Base-by-base conservation (phyloP, 2,888 invertebrate genomes). In the Cantharis nigra region DNA sequence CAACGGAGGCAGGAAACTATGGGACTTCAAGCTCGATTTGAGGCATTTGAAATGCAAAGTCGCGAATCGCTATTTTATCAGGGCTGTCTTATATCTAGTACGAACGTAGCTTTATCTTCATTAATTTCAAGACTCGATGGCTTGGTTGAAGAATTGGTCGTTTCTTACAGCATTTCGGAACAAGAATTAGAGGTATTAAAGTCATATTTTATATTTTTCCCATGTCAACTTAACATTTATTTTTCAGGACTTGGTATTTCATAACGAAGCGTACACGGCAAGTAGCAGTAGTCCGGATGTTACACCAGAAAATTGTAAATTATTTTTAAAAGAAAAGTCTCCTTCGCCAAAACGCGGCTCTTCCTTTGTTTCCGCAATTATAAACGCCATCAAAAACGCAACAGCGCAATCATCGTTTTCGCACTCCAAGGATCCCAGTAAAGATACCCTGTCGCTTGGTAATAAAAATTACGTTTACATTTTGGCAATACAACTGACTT, bases 191-290 rank as follows among this genome's bases (percentile, higher is more conserved):
- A 95, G 90, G 95, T 93, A 86, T 23, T 23, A 11, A 23, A 67
- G 13, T 65, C n/a, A 14, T 81, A 69, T n/a, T 63, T 71, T 9
- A 65, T n/a, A 9, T 23, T 70, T 11, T 13, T 28, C 14, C 28
- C 20, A 18, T 14, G 16, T 9, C 7, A 4, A n/a, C 9, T n/a
- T 49, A n/a, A 49, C 7, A n/a, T 2, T 9, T 16, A 76, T 79
- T 81, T 86, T 87, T 79, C 82, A 93, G 93, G 93, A 95, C 84
- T 92, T 93, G 76, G 93, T 95, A 82, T 95, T 92, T 87, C 94
- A 95, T 85, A 95, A 95, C 83, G 95, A 95, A 87, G 93, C 92
- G 0, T 94, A 92, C 87, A 93, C 93, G 84, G 92, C 92, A 84
- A 94, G 93, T 86, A 92, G 93, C 87, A 92, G 93, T 83, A 92